Evolutionary conservation across 2,113 vertebrate genomes (phyloP), one percentile per base, ranked within the genome.

Genomic region (Phocoena sinus): DNA sequence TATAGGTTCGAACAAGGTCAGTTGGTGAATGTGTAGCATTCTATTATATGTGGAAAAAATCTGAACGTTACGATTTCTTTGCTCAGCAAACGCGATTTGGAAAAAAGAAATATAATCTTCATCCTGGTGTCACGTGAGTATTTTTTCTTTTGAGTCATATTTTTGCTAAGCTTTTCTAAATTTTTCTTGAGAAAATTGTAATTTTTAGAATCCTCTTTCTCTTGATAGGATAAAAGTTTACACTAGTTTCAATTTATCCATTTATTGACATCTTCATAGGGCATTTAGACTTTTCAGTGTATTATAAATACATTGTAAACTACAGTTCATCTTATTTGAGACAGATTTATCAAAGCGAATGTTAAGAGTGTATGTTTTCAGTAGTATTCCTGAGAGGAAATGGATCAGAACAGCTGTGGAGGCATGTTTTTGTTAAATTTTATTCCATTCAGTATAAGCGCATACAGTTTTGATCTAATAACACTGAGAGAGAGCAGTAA

Each of bases 41-140:
- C 98, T 99, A 99, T 98, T 99, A 99, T 98, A 99, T 99, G 99
- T 99, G 99, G 99, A 99, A 99, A 98, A 99, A 99, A 98, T 99
- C 99, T 2, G 99, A 99, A 98, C 99, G 99, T 98, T 99, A 99
- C 36, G 99, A 99, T 99, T 99, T 99, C 99, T 99, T 99, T 98
- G 99, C 99, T 97, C 99, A 99, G 98, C 99, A 99, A 98, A 99
- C 99, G 8, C 99, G 99, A 68, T 99, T 99, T 95, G 99, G 99
- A 94, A 99, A 99, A 99, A 99, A 99, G 99, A 99, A 99, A 98
- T 99, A 99, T 97, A 99, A 99, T 97, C 99, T 99, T 96, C 99
- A 99, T 95, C 99, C 99, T 4, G 99, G 99, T 97, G 99, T 99
- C 90, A 99, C 99, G 99, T 99, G 99, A 99, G 99, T 84, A 87